Percentiles rank a stretch among this genome's conserved stretches.
These are phyloP conservation scores for Camelus bactrianus DNA, from an alignment of 2,113 vertebrate species.

Conservation along the genomic window DNA sequence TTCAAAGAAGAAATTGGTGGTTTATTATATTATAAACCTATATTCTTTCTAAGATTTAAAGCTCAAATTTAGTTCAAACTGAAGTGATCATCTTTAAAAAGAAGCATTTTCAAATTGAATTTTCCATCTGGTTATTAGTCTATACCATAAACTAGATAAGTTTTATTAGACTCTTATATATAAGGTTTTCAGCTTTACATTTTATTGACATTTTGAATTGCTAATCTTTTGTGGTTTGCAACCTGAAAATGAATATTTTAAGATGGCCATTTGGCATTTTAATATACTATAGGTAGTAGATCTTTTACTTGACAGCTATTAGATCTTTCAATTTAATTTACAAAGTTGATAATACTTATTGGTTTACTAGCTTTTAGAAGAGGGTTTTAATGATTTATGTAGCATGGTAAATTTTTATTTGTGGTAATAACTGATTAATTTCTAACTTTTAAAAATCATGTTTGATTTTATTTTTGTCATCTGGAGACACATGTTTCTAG, in stretches of 20 bases:
- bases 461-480: constrained; percentile 60
- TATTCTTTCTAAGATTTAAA: constrained; percentile 17
- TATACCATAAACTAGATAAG: constrained; percentile 28
- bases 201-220: constrained; percentile 55
- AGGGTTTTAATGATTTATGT: constrained; percentile 56
- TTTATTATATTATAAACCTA: neutral
- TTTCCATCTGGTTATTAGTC: neutral
- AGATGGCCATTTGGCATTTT: constrained; percentile 49
- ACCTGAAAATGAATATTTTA: constrained; percentile 53
- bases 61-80: neutral
- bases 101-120: constrained; percentile 33
- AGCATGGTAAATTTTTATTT: constrained; percentile 55
- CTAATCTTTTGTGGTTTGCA: constrained; percentile 45
- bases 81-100: constrained; percentile 49
- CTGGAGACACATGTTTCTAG: constrained; percentile 30
- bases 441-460: constrained; percentile 45
- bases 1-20: constrained; percentile 13
- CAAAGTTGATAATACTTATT: constrained; percentile 12
- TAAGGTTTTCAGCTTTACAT: constrained; percentile 44
- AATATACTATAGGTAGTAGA: neutral
- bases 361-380: constrained; percentile 44
- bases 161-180: constrained; percentile 34
- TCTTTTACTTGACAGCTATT: constrained; percentile 38
- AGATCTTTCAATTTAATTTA: constrained; percentile 50
- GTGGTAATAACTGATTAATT: constrained; percentile 59